Evolutionary conservation across 2,113 vertebrate species (phyloP).

Genomic region (Raphicerus campestris): DNA sequence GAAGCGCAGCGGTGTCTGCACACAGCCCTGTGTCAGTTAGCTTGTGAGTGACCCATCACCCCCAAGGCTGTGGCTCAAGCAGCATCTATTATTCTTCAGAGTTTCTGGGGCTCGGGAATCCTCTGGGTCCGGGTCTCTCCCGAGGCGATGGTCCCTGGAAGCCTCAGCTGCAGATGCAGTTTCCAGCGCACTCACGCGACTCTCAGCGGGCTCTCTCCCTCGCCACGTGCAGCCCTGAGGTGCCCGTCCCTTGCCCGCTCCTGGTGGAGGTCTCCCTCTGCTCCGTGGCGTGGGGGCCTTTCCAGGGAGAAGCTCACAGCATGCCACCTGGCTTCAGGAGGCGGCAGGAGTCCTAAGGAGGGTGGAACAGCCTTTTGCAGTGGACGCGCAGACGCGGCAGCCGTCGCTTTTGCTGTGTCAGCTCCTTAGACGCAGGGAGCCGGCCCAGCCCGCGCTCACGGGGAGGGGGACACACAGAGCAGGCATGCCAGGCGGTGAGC

Average conservation of each 20-base stretch:
- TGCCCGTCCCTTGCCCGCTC: background rate
- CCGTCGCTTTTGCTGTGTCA: background rate
- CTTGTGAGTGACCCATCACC: background rate
- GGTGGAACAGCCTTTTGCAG: background rate
- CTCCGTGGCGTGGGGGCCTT: background rate
- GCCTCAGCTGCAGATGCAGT: background rate
- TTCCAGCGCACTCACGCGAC: rapidly evolving
- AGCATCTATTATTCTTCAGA: background rate
- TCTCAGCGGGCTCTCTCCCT: background rate
- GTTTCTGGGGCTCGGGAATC: background rate
- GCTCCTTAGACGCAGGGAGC: background rate
- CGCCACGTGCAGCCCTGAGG: background rate
- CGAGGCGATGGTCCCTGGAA: background rate
- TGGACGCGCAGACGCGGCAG: background rate
- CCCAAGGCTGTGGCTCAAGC: background rate
- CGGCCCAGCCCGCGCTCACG: background rate
- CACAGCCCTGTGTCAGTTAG: background rate
- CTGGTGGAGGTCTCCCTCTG: background rate
- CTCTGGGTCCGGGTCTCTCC: background rate
- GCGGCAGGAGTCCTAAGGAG: background rate
- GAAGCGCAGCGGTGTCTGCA: background rate
- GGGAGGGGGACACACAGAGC: background rate
- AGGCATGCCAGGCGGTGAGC: background rate
- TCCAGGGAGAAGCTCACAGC: background rate
- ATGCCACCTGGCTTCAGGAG: background rate